Evolutionary conservation across 2,797 vertebrate species (phyloP).

Genomic region (Alfaro cultratus): DNA sequence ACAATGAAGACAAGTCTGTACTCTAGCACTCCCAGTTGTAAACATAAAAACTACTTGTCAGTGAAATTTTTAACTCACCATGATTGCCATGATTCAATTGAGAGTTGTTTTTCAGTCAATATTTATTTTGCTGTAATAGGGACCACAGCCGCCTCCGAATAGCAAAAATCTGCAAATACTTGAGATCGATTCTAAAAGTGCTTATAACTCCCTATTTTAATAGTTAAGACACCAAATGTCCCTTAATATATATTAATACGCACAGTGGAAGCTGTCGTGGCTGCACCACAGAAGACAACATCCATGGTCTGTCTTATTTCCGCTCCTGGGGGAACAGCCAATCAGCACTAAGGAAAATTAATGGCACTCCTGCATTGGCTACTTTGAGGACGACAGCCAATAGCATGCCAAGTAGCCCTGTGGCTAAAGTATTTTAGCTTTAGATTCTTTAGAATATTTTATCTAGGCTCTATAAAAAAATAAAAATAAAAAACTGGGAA

Average conservation of each 20-base stretch:
- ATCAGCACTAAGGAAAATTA: too few relatives aligned
- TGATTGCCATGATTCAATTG: neutral
- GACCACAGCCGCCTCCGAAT: neutral
- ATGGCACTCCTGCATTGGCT: too few relatives aligned
- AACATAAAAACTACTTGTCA: neutral
- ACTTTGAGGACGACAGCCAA: too few relatives aligned
- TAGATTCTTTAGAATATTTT: neutral
- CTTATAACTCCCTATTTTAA: too few relatives aligned
- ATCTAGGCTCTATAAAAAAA: neutral
- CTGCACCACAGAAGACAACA: neutral
- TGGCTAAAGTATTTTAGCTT: neutral
- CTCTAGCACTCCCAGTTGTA: conserved; percentile 2
- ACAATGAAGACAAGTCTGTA: conserved; percentile 22
- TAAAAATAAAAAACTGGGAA: neutral
- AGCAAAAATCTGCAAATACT: neutral
- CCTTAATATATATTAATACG: neutral
- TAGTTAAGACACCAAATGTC: neutral
- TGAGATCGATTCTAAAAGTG: neutral
- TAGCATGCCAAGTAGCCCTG: too few relatives aligned
- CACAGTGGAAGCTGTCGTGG: neutral
- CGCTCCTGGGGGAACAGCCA: neutral
- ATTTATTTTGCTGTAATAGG: too few relatives aligned
- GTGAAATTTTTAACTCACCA: neutral
- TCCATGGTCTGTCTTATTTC: neutral
- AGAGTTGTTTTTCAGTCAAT: neutral